A percentile compares a stretch with the other conserved stretches of the same genome.
phyloP scores from a whole-genome alignment of 1,140 invertebrate genomes.

The Drosophila kepulauana region DNA sequence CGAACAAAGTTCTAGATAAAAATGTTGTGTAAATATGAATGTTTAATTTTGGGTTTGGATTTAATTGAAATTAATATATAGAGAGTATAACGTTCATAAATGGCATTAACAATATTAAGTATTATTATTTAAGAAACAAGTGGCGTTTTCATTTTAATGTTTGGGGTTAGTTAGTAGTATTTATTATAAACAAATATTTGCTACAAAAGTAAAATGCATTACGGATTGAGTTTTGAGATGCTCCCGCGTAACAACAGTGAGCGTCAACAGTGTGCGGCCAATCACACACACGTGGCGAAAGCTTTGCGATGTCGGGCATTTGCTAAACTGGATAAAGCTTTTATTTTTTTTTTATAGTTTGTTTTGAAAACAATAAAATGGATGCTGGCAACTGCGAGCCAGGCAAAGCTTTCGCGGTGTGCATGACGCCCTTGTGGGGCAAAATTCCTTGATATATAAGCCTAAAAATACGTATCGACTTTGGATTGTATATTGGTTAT shows the following conservation, averaged over 20 bases:
- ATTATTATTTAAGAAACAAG: constrained; percentile 37
- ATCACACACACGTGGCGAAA: constrained; percentile 58
- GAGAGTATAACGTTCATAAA: constrained; percentile 31
- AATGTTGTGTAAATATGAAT: constrained; percentile 59
- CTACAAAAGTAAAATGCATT: constrained; percentile 70
- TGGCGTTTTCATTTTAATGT: constrained; percentile 13
- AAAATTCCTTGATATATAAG: constrained; percentile 62
- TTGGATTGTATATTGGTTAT: constrained; percentile 75
- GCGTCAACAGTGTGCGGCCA: constrained; percentile 36
- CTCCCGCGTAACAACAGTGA: constrained; percentile 36
- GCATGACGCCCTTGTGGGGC: constrained; percentile 30
- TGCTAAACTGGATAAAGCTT: constrained; percentile 11
- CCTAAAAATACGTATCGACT: constrained; percentile 85
- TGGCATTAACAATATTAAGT: constrained; percentile 67
- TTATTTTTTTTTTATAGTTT: background rate
- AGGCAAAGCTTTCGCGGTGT: constrained; percentile 68
- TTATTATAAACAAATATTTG: constrained; percentile 48
- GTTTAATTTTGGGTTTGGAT: constrained; percentile 9
- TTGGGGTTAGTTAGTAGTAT: constrained; percentile 58
- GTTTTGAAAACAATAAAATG: constrained; percentile 3
- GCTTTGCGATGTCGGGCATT: constrained; percentile 63
- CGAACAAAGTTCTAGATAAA: constrained; percentile 69
- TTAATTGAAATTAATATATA: constrained; percentile 42
- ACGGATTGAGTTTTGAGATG: constrained; percentile 27
- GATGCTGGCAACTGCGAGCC: constrained; percentile 45